Evolutionary conservation across 1,140 invertebrate genomes (phyloP).

Genomic region (Idris sp.): DNA sequence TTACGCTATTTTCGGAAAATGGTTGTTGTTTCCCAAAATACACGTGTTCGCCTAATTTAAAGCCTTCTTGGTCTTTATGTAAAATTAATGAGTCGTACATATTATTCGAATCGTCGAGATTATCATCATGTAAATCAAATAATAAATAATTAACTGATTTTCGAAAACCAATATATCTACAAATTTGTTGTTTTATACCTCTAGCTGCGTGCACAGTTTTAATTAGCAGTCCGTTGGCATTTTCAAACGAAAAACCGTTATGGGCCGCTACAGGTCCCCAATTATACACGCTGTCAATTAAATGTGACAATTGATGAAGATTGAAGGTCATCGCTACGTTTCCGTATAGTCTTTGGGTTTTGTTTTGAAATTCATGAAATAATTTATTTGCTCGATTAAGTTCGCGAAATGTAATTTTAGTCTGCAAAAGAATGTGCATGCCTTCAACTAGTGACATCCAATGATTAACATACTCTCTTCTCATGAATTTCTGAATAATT

Average conservation of each 20-base stretch:
- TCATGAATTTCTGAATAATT: neutral
- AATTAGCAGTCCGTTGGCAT: too few species aligned
- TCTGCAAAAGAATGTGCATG: neutral
- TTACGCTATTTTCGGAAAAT: too few species aligned
- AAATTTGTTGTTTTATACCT: slow-evolving; percentile 2
- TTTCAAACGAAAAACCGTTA: too few species aligned
- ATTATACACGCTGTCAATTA: neutral
- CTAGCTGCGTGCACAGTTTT: neutral
- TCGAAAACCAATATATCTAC: slow-evolving; percentile 1
- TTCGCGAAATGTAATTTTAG: neutral
- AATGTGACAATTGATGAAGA: too few species aligned
- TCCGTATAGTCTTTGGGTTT: neutral
- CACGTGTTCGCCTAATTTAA: too few species aligned
- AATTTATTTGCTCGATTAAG: neutral
- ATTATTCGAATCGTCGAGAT: neutral
- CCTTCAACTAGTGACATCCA: neutral
- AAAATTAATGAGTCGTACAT: neutral
- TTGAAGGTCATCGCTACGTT: too few species aligned
- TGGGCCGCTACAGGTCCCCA: neutral
- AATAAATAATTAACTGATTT: neutral
- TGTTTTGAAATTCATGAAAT: neutral
- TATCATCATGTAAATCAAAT: neutral
- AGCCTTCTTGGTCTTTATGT: too few species aligned
- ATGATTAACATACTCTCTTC: too few species aligned
- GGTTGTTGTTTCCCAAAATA: too few species aligned